Evolutionary conservation across 2,113 vertebrate species (phyloP).

Genomic region (Sinosuthora webbiana): DNA sequence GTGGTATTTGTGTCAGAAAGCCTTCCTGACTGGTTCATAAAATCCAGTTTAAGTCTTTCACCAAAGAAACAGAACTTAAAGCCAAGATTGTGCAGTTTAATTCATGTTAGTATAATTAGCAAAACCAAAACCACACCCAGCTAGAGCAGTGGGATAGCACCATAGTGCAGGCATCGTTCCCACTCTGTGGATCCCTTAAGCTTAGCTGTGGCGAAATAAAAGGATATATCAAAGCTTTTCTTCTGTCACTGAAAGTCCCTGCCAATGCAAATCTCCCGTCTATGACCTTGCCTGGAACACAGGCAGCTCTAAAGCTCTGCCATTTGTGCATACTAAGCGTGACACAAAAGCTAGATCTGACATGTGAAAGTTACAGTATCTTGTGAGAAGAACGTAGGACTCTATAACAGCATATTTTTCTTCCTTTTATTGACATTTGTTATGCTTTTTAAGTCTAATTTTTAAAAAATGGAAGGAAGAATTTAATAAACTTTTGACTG

Average conservation of each 20-base stretch:
- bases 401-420: neutral
- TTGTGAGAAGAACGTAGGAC: neutral
- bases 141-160: neutral
- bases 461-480: neutral
- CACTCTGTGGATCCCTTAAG: neutral
- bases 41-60: neutral
- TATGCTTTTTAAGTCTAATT: neutral
- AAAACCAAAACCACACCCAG: neutral
- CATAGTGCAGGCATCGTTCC: fast-evolving
- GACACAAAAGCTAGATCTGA: neutral
- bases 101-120: neutral
- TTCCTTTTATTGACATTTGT: neutral
- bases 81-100: neutral
- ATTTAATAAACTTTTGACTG: neutral
- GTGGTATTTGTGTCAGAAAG: neutral
- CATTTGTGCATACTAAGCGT: neutral
- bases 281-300: neutral
- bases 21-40: neutral
- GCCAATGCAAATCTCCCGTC: neutral
- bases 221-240: neutral
- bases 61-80: neutral
- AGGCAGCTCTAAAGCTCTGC: conserved; percentile 18
- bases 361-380: neutral
- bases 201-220: neutral
- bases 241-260: neutral